Conservation (phyloP, 2,888 invertebrate species). For the Galeruca laticollis region DNA sequence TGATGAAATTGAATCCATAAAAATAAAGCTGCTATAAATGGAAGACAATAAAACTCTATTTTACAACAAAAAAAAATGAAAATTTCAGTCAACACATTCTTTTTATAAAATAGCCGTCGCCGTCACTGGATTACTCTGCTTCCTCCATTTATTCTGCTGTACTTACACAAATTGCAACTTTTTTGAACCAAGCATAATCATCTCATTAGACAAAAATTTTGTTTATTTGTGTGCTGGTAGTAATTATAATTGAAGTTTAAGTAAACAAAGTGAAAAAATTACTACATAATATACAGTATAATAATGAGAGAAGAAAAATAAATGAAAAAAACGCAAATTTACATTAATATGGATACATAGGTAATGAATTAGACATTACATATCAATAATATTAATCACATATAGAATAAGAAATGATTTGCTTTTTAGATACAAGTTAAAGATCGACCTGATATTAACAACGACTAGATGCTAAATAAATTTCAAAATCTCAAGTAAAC, state of each 20-base stretch:
- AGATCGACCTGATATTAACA: too few relatives aligned
- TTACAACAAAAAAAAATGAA: too few relatives aligned
- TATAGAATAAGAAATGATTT: too few relatives aligned
- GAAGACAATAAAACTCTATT: too few relatives aligned
- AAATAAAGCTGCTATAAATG: too few relatives aligned
- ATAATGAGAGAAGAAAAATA: background rate
- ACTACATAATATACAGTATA: background rate
- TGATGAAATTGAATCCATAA: too few relatives aligned
- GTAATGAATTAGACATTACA: too few relatives aligned
- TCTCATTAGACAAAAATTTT: slow-evolving; percentile 42
- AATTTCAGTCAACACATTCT: background rate
- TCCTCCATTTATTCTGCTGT: slow-evolving; percentile 56
- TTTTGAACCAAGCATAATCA: slow-evolving; percentile 52
- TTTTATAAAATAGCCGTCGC: background rate
- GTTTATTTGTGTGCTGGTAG: background rate
- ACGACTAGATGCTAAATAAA: too few relatives aligned
- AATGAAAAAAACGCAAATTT: background rate
- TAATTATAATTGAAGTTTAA: slow-evolving; percentile 4
- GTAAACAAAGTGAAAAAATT: background rate
- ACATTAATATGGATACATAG: too few relatives aligned
- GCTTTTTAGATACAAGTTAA: too few relatives aligned
- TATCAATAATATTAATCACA: too few relatives aligned
- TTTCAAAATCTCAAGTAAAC: too few relatives aligned
- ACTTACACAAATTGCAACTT: slow-evolving; percentile 62
- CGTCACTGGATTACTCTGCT: slow-evolving; percentile 19